Percentiles rank a stretch among this genome's conserved stretches.
phyloP scores from a whole-genome alignment of 2,113 vertebrate genomes.

The Forbesichthys papilliferus region DNA sequence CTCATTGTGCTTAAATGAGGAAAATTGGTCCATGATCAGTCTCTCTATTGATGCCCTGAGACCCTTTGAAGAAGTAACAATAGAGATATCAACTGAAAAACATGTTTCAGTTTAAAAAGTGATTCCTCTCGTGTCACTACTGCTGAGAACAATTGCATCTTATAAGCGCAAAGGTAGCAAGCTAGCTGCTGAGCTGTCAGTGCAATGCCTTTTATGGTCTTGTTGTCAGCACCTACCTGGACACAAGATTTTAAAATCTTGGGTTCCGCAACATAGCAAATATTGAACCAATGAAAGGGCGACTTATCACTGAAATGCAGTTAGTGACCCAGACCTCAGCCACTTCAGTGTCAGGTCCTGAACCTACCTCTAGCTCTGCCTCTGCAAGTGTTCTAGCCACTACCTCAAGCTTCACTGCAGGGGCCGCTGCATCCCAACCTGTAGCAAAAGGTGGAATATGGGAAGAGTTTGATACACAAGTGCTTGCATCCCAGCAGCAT shows the following conservation, averaged over 20 bases:
- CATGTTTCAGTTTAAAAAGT: conserved; percentile 35
- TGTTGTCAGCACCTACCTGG: conserved; percentile 23
- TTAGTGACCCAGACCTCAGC: conserved; percentile 6
- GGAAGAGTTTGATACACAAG: conserved; percentile 12
- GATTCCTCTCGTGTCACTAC: conserved; percentile 20
- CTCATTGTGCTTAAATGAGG: conserved; percentile 37
- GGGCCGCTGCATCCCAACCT: not conserved
- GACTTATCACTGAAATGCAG: conserved; percentile 25
- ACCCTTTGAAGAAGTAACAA: conserved; percentile 41
- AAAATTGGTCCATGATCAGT: conserved; percentile 25
- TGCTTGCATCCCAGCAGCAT: conserved; percentile 18
- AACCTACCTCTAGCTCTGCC: conserved; percentile 6
- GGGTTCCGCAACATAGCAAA: conserved; percentile 12
- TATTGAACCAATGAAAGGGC: not conserved
- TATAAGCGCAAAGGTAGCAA: conserved; percentile 14
- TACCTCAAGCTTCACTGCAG: too few relatives aligned
- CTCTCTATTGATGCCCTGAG: conserved; percentile 35
- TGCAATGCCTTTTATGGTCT: conserved; percentile 8
- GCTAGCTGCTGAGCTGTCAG: conserved; percentile 34
- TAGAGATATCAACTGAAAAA: conserved; percentile 28
- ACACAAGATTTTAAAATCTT: conserved; percentile 20
- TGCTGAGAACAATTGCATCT: conserved; percentile 22
- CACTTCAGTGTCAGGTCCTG: not conserved
- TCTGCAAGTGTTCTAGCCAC: not conserved
- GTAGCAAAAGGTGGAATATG: conserved; percentile 28